These are phyloP conservation scores for Ooceraea biroi DNA, from an alignment of 1,140 invertebrate species.

Conservation along the genomic window DNA sequence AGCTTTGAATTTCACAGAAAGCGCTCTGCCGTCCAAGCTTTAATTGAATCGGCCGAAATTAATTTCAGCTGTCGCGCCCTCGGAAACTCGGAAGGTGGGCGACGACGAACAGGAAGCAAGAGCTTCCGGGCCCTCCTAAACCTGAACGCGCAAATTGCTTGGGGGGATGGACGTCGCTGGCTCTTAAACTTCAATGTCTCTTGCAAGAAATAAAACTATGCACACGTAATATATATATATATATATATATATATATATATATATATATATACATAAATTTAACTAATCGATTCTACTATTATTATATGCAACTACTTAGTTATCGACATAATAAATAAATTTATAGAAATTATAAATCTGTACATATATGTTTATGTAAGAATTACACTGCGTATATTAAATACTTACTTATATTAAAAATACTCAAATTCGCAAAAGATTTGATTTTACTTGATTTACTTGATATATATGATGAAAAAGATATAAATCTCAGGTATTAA, in stretches of 20 bases:
- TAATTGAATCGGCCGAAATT: conserved; percentile 85
- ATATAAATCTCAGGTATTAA: not conserved
- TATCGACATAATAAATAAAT: too few species aligned
- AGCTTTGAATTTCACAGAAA: conserved; percentile 75
- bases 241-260: not conserved
- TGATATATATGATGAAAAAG: not conserved
- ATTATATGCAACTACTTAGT: too few species aligned
- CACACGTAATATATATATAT: not conserved
- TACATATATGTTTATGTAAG: too few species aligned
- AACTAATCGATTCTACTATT: too few species aligned
- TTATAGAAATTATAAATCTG: too few species aligned
- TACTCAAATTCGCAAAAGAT: not conserved
- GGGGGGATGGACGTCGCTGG: conserved; percentile 66
- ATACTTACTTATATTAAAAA: too few species aligned
- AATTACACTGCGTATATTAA: too few species aligned
- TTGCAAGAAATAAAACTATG: conserved; percentile 53
- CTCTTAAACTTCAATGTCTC: conserved; percentile 72
- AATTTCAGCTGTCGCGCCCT: conserved; percentile 82
- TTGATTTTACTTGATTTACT: not conserved
- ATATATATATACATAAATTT: not conserved
- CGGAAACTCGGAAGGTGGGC: conserved; percentile 74
- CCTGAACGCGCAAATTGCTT: conserved; percentile 72
- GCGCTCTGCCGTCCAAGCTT: conserved; percentile 77
- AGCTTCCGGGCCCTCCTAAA: conserved; percentile 65
- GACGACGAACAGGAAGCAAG: conserved; percentile 63